Evolutionary conservation across 2,113 vertebrate species (phyloP).

Genomic region (Orthonyx spaldingii): DNA sequence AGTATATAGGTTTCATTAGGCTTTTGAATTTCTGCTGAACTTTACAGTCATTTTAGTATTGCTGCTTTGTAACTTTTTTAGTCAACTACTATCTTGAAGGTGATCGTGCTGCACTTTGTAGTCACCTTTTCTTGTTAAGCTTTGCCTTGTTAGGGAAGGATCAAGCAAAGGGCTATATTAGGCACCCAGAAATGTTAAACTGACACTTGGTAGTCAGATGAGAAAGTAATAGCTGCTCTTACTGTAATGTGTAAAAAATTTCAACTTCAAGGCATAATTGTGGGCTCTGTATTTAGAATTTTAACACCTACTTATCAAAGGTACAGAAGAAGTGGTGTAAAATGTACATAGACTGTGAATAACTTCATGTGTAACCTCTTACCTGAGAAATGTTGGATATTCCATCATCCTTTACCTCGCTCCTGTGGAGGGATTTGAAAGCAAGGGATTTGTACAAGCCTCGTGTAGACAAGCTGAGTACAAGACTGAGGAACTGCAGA

Average conservation of each 20-base stretch:
- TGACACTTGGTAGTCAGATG: not conserved
- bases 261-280: not conserved
- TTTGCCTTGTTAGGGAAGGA: not conserved
- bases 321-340: not conserved
- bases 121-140: not conserved
- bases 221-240: not conserved
- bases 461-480: not conserved
- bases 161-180: not conserved
- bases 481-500: not conserved
- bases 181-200: not conserved
- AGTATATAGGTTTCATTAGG: not conserved
- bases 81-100: not conserved
- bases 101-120: not conserved
- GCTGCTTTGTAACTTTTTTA: not conserved
- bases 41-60: not conserved
- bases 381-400: not conserved
- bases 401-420: not conserved
- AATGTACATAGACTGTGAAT: not conserved
- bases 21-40: not conserved
- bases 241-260: not conserved
- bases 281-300: not conserved
- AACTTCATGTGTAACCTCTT: not conserved
- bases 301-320: not conserved
- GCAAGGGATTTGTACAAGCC: not conserved
- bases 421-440: not conserved